Evolutionary conservation across 1,140 invertebrate species (phyloP), one percentile per base, ranked within the genome.

Genomic region (Neelides sp.): DNA sequence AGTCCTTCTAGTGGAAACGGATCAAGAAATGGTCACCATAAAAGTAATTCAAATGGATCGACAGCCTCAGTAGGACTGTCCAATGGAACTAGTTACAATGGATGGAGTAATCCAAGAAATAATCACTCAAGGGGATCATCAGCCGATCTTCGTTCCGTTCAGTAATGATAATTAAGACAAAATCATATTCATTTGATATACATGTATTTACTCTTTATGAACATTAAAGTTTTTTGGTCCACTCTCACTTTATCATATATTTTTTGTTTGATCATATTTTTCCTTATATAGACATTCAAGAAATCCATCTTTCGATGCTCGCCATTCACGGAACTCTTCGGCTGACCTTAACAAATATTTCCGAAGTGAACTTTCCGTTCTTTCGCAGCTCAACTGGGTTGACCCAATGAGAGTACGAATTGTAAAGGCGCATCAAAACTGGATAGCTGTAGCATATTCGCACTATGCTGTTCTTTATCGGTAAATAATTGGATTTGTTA

Each of bases 381-480:
- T 45, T 73, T 82, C 28, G 79, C 74, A 75, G 69, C 73, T 77
- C 75, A 71, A 63, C 55, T 89, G 84, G 83, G 75, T 80, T 13
- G 86, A 92, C 69, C 86, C 84, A 28, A 64, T 90, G 58, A 73
- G 87, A 59, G 89, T 93, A 34, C 83, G 90, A 66, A 90, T 96
- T 55, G 86, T 98, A 50, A 88, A 90, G 68, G 92, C 92, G 13
- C 92, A 98, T 73, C 90, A 96, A 65, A 96, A 96, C 66, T 96
- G 90, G 86, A 91, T 98, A 58, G 89, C 85, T 49, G 90, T 94
- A 26, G 91, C 89, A 10, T 97, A 95, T 69, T 82, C 87, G 40
- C 89, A 97, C 72, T 93, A 91, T 71, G 84, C 96, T 12, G 84
- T 85, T 48, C 93, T 90, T 65, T 97, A 93, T 68, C 83, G 84